Evolutionary conservation across 64 coral and sea anemone genomes (phyloP).

Genomic region (Pocillopora verrucosa): DNA sequence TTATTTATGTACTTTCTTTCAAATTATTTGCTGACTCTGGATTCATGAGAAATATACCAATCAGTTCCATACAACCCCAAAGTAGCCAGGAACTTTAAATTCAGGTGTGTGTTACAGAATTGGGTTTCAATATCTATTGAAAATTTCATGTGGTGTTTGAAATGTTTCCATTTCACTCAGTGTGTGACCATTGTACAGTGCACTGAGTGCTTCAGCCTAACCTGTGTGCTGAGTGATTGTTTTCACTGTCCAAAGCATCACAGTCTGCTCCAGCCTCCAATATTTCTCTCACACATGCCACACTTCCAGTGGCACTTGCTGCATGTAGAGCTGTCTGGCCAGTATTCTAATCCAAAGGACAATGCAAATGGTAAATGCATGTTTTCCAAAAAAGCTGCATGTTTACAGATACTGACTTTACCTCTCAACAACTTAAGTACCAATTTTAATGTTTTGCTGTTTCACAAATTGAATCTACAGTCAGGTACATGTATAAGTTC

Average conservation of each 20-base stretch:
- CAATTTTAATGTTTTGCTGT: no score
- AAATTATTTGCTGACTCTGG: no score
- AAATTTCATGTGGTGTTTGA: no score
- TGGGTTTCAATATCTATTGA: neutral
- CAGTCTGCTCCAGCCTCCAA: constrained; percentile 84
- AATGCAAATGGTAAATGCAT: neutral
- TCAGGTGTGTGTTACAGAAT: neutral
- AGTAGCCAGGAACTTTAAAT: no score
- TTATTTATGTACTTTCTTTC: no score
- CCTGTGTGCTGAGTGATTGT: constrained; percentile 88
- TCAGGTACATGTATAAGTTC: no score
- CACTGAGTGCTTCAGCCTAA: neutral
- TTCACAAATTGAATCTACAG: no score
- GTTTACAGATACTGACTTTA: no score
- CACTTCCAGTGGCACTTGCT: constrained; percentile 76
- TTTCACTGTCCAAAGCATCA: constrained; percentile 82
- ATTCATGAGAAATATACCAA: no score
- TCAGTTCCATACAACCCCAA: no score
- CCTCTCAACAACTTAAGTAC: no score
- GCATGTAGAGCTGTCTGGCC: constrained; percentile 84
- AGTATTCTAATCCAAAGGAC: constrained; percentile 62
- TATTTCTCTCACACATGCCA: constrained; percentile 76
- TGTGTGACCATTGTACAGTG: neutral
- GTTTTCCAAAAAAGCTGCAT: no score
- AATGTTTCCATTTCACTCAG: neutral